Evolutionary conservation across 2,888 invertebrate species (phyloP), one percentile per base, ranked within the genome.

Genomic region (Cryptops parisi): DNA sequence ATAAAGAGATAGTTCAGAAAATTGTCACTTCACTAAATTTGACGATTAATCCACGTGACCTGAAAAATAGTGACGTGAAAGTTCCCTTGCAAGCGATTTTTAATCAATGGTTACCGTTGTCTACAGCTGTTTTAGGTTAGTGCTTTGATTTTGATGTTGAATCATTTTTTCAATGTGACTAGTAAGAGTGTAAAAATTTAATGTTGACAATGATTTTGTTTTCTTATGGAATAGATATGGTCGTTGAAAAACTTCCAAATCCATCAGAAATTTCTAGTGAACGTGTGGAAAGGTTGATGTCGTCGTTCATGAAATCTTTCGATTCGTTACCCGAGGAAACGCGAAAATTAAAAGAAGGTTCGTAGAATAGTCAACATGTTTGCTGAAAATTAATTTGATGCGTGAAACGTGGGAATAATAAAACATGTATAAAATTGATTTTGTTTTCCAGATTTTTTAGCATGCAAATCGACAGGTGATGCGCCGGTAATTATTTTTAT

Each of bases 51-150:
- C 73, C 81, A 0, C 73, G 85, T 58, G 94, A 94, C 67, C 68
- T 88, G 57, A 77, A 81, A 44, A 79, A 84, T 59, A 82, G 78
- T 3, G 93, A 94, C 67, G 70, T 79, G 0, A 79, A 81, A 67
- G 74, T 81, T 1, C 84, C 85, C 64, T 72, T 94, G 0, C 84
- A 84, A 65, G 80, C 86, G 0, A 75, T 96, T 15, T 80, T 85
- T 67, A 80, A 81, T 39, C 84, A 86, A 63, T 97, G 96, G 96
- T 71, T 93, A 47, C 91, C 94, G 3, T 70, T 97, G 47, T 83
- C 93, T 4, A 71, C 72, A 39, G 79, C 83, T 22, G 80, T 93
- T n/a, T 72, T 96, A 15, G 68, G 74, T 74, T 24, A 51, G 19
- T 47, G 6, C 9, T n/a, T 26, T 9, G 47, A 47, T 25, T n/a